Evolutionary conservation across 1,140 invertebrate species (phyloP), one percentile per base, ranked within the genome.

Genomic region (Drosophila bipectinata): DNA sequence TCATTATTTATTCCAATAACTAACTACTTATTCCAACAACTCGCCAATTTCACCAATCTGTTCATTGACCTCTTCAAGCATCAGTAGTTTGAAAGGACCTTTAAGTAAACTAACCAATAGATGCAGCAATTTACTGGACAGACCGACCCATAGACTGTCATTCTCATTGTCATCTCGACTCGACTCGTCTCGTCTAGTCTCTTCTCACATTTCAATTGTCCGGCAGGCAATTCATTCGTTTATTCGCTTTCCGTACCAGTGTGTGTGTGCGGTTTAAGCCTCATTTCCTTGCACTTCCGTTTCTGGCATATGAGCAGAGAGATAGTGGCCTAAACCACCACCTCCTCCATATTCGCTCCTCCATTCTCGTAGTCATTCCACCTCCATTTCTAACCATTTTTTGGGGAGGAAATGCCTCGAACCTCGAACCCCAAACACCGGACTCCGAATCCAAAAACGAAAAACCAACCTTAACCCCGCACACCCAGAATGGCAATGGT

Each of bases 221-320:
- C 72, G 61, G 26, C 64, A 12, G 53, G 67, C 53, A 44, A 68
- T 57, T 69, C 67, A 48, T 58, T 58, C 44, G 53, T 41, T 58
- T 49, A 34, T 34, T 56, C 41, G 28, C 28, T 30, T 39, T 51
- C 34, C 24, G 41, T 44, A 9, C 26, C 6, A 28, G 30, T 37
- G 9, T 56, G 51, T 48, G 80, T 79, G 77, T 83, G 79, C 76
- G 79, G 79, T 83, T 83, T 83, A 83, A 83, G 79, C 79, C 79
- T 83, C 80, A 83, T 83, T 83, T 83, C 80, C 80, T 84, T 84
- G 77, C 76, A 79, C 76, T 83, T 83, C 80, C 80, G 80, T 75
- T 79, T 53, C 47, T 83, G 75, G 71, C 74, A 78, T 82, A 73
- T 67, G 79, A 82, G 74, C 79, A 67, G 54, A 73, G 75, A 81